phyloP scores from a whole-genome alignment of 2,888 invertebrate species.

The Pachliopta kotzebuea region DNA sequence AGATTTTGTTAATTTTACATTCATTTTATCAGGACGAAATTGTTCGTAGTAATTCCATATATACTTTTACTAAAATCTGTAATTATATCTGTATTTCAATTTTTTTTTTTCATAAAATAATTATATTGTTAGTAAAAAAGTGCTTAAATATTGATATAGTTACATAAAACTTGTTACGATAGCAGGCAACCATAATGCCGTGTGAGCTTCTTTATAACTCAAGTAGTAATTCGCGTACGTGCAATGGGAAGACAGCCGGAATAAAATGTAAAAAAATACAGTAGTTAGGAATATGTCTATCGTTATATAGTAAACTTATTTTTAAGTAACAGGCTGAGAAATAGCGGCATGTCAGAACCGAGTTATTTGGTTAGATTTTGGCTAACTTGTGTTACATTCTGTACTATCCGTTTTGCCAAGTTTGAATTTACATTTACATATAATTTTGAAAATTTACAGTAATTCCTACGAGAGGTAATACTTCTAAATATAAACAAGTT shows the following conservation, averaged over 20 bases:
- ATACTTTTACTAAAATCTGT: not conserved
- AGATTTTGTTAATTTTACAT: no score
- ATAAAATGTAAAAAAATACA: not conserved
- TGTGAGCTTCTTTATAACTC: no score
- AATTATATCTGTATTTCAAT: not conserved
- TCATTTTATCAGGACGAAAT: no score
- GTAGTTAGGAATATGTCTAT: no score
- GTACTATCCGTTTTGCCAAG: no score
- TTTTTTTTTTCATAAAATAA: not conserved
- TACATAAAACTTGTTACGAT: no score
- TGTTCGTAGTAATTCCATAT: no score
- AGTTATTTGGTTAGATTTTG: not conserved
- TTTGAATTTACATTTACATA: no score
- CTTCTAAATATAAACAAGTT: constrained; percentile 34
- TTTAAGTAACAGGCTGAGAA: not conserved
- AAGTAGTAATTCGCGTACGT: no score
- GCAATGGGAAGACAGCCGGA: no score
- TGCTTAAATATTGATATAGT: not conserved
- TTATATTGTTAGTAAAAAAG: not conserved
- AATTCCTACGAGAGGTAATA: constrained; percentile 3
- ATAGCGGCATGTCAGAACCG: not conserved
- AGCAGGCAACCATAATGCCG: no score
- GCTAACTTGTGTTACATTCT: no score
- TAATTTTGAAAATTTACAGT: not conserved
- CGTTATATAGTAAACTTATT: not conserved